Base-by-base conservation (phyloP, 92 coral and sea anemone species). In the Hydrozoanthus gracilis region DNA sequence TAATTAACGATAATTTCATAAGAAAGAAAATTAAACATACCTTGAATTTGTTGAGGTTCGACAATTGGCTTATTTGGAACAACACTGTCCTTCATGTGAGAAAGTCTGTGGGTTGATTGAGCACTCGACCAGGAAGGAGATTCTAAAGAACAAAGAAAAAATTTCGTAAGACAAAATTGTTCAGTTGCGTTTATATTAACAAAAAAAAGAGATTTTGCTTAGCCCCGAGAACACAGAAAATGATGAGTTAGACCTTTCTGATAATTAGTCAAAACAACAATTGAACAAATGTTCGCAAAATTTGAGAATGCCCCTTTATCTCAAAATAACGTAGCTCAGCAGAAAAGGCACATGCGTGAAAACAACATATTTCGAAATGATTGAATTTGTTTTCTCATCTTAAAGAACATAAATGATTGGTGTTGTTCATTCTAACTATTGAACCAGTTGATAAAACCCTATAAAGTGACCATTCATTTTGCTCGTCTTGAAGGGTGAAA, bases 51-150 rank as follows among this genome's bases (percentile, higher is more conserved):
- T 74, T 92, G 95, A 7, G 94, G 51, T 69, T 95, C 95, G 0
- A 82, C 77, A 16, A 88, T 79, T 6, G 95, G 89, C 62, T 93
- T 91, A 51, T 89, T 86, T 9, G 98, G 98, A 2, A 95, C 98
- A 71, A 95, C 95, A 4, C 98, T 87, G 62, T 95, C 98, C 61
- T 95, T 95, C 89, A 95, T 90, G 86, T 95, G 98, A 3, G 98
- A 93, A 69, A 95, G 87, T 91, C 98, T 92, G 88, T 93, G 85
- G 0, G 85, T 80, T 15, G 85, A 80, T 8, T 80, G 85, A 35
- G 74, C 73, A 8, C 73, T 80, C 3, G 85, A 62, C 85, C 85
- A 73, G 86, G 89, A 79, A 3, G 94, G 84, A 1, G 85, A 74
- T 7, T 87, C 86, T 65, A 84, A 49, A 60, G 10, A 12, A 76